Base-by-base conservation (phyloP, 2,888 invertebrate species). In the Tetranychus truncatus region DNA sequence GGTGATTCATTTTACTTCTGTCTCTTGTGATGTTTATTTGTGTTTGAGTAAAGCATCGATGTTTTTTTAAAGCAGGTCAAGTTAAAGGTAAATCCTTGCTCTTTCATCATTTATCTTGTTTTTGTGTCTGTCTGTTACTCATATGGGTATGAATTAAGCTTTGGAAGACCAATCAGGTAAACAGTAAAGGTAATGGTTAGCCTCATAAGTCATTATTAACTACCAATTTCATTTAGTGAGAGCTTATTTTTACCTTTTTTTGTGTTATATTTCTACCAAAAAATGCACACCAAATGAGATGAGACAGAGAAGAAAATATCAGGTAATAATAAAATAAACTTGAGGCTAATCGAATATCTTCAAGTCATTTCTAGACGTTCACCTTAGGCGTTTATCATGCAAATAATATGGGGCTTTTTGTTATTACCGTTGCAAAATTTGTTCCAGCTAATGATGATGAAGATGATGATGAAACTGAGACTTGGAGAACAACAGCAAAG, bases 161-260 rank as follows among this genome's bases (percentile, higher is more conserved):
- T 55, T 55, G 15, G 0, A 55, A 15, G 15, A 55, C 9, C 9
- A 55, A 15, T 55, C 55, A 55, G 55, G 55, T 55, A 55, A 55
- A 55, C 55, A 55, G 55, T 55, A 55, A 55, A 55, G 9, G 15
- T 55, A 55, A 55, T 15, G 55, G 55, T 55, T 9, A 55, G 15
- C 55, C 55, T 55, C 55, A 55, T 55, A 55, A 55, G 55, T 55
- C 55, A 55, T 55, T 55, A 55, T 55, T 55, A 55, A 55, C 55
- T 55, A 15, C 55, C 55, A 55, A 55, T 55, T 55, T 15, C 15
- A 15, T 9, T 55, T 34, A 34, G 15, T 55, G 15, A 55, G 55
- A 55, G 55, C 55, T 55, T 55, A 9, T 55, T 15, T 55, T 55
- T 55, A 55, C 15, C 15, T 15, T 55, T 55, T 15, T 55, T 15